Percentiles rank a stretch among this genome's conserved stretches.
These are phyloP conservation scores for Phoxinus phoxinus DNA, from an alignment of 2,113 vertebrate species.

Conservation along the genomic window DNA sequence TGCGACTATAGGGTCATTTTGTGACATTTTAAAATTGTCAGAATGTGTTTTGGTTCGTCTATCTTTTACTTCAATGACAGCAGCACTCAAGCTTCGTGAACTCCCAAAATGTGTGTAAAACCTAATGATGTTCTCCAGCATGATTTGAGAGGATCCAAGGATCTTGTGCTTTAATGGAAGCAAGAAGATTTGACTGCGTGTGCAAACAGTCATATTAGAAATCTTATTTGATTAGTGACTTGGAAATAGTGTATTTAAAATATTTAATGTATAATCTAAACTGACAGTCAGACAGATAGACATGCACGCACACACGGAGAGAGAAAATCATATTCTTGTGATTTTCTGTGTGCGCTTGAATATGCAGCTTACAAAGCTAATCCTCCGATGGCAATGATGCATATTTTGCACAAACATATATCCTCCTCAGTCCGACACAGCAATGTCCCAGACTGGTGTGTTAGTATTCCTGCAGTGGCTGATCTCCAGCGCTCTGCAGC, in stretches of 20 bases:
- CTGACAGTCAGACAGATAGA: not conserved
- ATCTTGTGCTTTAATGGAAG: not conserved
- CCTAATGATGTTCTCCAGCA: not conserved
- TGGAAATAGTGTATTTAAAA: not conserved
- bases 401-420: slow-evolving; percentile 31
- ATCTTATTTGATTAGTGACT: not conserved
- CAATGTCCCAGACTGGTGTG: slow-evolving; percentile 30
- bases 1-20: too few relatives aligned
- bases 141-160: not conserved
- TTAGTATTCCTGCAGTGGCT: slow-evolving; percentile 52
- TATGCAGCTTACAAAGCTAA: slow-evolving; percentile 7
- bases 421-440: slow-evolving; percentile 22
- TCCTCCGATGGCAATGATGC: slow-evolving; percentile 12
- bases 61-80: not conserved
- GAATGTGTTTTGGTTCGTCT: not conserved
- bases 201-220: not conserved
- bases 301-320: not conserved
- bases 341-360: not conserved
- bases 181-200: not conserved
- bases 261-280: not conserved
- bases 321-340: slow-evolving; percentile 5
- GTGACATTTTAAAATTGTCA: not conserved
- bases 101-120: not conserved
- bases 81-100: too few relatives aligned
- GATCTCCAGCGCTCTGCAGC: slow-evolving; percentile 42